phyloP scores from a whole-genome alignment of 2,797 vertebrate genomes.

The Chlorospingus flavigularis region DNA sequence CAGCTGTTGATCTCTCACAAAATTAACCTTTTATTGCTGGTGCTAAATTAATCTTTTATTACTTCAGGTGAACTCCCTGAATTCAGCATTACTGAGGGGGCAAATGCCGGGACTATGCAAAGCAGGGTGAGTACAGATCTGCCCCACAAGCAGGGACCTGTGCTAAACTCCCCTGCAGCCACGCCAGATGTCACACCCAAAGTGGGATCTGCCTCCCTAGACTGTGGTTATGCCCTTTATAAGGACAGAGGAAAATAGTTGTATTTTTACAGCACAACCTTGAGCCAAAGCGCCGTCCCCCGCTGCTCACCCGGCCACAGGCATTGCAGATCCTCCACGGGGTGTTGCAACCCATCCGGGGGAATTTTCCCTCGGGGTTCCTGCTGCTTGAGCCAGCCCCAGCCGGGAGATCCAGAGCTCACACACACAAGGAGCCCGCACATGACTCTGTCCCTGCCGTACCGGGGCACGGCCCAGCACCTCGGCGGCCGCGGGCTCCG shows the following conservation, averaged over 20 bases:
- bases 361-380: neutral
- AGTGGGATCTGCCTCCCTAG: neutral
- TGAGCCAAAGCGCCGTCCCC: neutral
- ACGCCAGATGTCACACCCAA: too few species aligned
- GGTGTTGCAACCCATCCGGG: neutral
- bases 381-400: neutral
- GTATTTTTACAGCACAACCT: neutral
- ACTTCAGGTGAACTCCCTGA: neutral
- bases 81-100: rapidly evolving
- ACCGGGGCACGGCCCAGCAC: neutral
- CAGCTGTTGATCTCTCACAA: neutral
- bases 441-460: neutral
- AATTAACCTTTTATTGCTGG: neutral
- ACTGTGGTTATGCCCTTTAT: neutral
- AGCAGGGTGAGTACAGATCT: rapidly evolving
- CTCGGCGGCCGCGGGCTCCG: neutral
- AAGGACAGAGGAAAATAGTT: neutral
- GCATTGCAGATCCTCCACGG: rapidly evolving
- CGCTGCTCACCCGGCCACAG: rapidly evolving
- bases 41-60: neutral
- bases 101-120: rapidly evolving
- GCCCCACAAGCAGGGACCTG: rapidly evolving
- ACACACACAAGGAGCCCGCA: neutral
- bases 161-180: neutral
- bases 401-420: too few species aligned